Conservation (phyloP, 2,888 invertebrate genomes). For the Hypsopygia costalis region DNA sequence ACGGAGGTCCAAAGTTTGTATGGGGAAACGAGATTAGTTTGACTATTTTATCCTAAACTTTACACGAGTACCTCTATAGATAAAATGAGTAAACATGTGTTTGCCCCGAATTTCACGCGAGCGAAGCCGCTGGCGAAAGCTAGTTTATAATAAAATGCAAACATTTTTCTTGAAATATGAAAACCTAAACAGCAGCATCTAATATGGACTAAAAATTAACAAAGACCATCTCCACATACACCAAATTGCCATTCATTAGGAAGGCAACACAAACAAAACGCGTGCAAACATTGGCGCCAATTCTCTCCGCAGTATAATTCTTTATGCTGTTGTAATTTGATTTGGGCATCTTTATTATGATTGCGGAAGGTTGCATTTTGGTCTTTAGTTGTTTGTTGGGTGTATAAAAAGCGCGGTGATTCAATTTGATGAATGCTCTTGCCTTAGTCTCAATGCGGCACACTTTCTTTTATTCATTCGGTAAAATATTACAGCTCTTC, state of each 20-base stretch:
- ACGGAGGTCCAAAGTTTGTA: too few species aligned
- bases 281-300: slow-evolving; percentile 11
- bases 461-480: slow-evolving; percentile 62
- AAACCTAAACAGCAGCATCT: neutral
- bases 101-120: too few species aligned
- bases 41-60: too few species aligned
- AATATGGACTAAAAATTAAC: neutral
- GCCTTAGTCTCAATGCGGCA: slow-evolving; percentile 24
- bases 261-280: slow-evolving; percentile 9
- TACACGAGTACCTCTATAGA: too few species aligned
- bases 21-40: too few species aligned
- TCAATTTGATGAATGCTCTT: slow-evolving; percentile 46
- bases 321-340: neutral
- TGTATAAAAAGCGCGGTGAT: slow-evolving; percentile 16
- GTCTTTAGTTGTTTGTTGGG: too few species aligned
- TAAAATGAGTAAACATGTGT: too few species aligned
- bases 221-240: slow-evolving; percentile 2
- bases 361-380: neutral
- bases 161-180: neutral
- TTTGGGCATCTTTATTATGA: neutral
- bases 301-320: slow-evolving; percentile 4
- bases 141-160: too few species aligned
- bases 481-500: slow-evolving; percentile 57
- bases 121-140: too few species aligned
- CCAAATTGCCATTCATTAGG: slow-evolving; percentile 9